Base-by-base conservation (phyloP, 2,797 vertebrate species). In the Micrastur ruficollis region DNA sequence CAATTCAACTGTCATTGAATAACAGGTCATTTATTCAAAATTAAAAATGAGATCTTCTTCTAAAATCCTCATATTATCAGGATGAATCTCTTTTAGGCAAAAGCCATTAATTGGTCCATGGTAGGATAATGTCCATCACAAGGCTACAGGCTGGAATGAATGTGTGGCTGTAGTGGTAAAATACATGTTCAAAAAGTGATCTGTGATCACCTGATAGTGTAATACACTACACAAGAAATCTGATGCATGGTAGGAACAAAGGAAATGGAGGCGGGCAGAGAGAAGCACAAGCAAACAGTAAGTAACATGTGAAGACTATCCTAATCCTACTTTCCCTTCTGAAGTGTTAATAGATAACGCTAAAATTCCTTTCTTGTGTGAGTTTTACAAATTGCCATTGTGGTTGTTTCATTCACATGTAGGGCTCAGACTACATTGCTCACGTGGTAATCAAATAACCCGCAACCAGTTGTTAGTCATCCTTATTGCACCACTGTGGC, bases 401-500 rank as follows among this genome's bases (percentile, higher is more conserved):
- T 46, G 50, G 32, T 61, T 8, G 27, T 82, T 96, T 94, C 44
- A 66, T 86, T 94, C 46, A 93, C 38, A 46, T 32, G 23, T n/a
- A 27, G 47, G 86, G 8, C 67, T 92, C 52, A 66, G 58, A 78
- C 38, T 89, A 67, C 58, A 50, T 62, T 88, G 58, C 42, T 86
- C 81, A 72, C 9, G 11, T 63, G 68, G 71, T 52, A 79, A 89
- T 87, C 90, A 91, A 85, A 68, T 89, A 91, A 81, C 27, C 56
- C 36, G 67, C 62, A 79, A 84, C 81, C 92, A 87, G 42, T 58
- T 94, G 76, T 94, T 95, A 83, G 63, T 92, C 53, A 61, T 92
- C 65, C 52, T 94, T 91, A 94, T 84, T 91, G 70, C 47, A 86
- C 84, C 47, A 67, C 88, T 89, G 95, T 89, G 92, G 65, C 86